Evolutionary conservation across 2,888 invertebrate species (phyloP).

Genomic region (Archips crataeganus): DNA sequence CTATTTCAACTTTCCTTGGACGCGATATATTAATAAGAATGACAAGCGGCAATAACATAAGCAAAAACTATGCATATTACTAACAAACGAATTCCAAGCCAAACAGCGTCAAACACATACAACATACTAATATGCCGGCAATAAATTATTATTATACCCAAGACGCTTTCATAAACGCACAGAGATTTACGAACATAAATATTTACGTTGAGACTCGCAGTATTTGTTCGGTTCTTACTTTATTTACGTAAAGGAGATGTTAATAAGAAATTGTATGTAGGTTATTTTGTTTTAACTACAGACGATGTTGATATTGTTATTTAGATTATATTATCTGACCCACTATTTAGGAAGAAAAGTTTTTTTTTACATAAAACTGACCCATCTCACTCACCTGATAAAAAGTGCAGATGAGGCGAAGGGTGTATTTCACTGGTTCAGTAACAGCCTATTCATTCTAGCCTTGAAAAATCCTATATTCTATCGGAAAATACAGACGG

Average conservation of each 20-base stretch:
- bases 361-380: too few species aligned
- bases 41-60: background rate
- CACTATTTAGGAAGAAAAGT: too few species aligned
- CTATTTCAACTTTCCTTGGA: background rate
- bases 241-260: slow-evolving; percentile 18
- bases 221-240: slow-evolving; percentile 17
- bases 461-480: too few species aligned
- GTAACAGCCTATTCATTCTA: too few species aligned
- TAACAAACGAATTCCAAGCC: slow-evolving; percentile 2
- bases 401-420: too few species aligned
- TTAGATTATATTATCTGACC: background rate
- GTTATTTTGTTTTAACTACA: background rate
- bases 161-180: slow-evolving; percentile 21
- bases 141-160: slow-evolving; percentile 24
- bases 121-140: slow-evolving; percentile 11
- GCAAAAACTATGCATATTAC: slow-evolving; percentile 1
- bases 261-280: slow-evolving; percentile 14
- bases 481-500: too few species aligned
- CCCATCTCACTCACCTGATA: too few species aligned
- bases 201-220: slow-evolving; percentile 17
- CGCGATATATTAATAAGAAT: background rate
- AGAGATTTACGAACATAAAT: slow-evolving; percentile 22
- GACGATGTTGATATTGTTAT: background rate
- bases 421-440: too few species aligned
- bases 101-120: slow-evolving; percentile 9